These are phyloP conservation scores for Uromys caudimaculatus DNA, from an alignment of 2,797 vertebrate genomes.

Conservation along the genomic window DNA sequence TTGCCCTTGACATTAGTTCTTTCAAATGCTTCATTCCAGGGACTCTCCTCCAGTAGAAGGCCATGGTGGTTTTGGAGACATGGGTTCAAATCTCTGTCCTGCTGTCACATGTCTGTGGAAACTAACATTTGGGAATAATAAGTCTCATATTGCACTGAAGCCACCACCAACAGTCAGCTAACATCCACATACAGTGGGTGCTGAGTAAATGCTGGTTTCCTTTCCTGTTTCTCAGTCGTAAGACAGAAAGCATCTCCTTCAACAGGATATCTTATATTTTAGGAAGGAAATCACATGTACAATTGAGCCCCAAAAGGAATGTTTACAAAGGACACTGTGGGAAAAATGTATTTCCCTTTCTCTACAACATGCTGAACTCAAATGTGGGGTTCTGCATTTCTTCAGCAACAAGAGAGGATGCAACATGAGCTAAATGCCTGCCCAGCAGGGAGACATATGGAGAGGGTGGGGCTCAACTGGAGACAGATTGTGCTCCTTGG, in stretches of 20 bases:
- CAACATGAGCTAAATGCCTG: not conserved
- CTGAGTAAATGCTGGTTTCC: not conserved
- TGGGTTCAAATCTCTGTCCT: not conserved
- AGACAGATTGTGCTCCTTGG: slow-evolving; percentile 7
- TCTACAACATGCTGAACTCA: slow-evolving; percentile 52
- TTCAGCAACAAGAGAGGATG: slow-evolving; percentile 33
- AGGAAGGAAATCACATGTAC: not conserved
- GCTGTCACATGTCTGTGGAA: not conserved
- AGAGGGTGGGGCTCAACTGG: not conserved
- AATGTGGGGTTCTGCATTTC: slow-evolving; percentile 53
- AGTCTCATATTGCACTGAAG: not conserved
- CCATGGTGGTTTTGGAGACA: not conserved
- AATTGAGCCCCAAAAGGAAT: slow-evolving; percentile 62
- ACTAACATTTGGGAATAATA: not conserved
- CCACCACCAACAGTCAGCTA: not conserved
- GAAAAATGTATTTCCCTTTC: slow-evolving; percentile 24
- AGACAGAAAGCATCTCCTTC: not conserved
- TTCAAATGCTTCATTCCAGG: not conserved
- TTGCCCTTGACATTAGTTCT: slow-evolving; percentile 7
- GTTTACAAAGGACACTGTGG: slow-evolving; percentile 45
- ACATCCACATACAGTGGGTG: not conserved
- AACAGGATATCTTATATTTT: not conserved
- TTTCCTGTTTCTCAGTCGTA: not conserved
- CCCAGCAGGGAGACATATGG: not conserved
- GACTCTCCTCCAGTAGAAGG: not conserved